Conservation (phyloP, 2,113 vertebrate species). For the Tetraodon nigroviridis region DNA sequence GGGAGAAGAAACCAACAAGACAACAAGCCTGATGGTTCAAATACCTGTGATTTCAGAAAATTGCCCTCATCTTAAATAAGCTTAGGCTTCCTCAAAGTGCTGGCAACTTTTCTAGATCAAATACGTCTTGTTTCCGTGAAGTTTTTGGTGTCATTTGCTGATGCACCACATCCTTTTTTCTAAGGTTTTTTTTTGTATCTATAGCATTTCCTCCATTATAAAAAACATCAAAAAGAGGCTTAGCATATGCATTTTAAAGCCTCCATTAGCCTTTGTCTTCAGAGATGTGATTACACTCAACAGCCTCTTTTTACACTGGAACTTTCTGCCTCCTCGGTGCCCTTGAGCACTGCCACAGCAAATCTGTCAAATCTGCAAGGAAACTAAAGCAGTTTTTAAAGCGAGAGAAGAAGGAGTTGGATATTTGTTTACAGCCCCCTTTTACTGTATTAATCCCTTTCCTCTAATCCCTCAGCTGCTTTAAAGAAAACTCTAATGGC, state of each 20-base stretch:
- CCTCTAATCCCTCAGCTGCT: slow-evolving; percentile 61
- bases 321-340: slow-evolving; percentile 12
- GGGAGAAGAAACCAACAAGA: no score
- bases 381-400: slow-evolving; percentile 33
- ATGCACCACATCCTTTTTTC: no score
- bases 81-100: no score
- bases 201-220: no score
- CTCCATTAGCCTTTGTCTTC: slow-evolving; percentile 28
- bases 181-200: no score
- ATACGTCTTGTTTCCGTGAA: no score
- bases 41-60: no score
- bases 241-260: slow-evolving; percentile 21
- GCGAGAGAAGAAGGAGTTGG: slow-evolving; percentile 22
- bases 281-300: slow-evolving; percentile 4
- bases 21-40: no score
- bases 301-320: slow-evolving; percentile 27
- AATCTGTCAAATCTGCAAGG: slow-evolving; percentile 32
- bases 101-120: no score
- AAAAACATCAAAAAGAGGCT: neutral
- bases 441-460: slow-evolving; percentile 62
- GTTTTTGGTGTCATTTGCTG: no score
- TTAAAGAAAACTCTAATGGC: slow-evolving; percentile 63
- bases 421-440: slow-evolving; percentile 52
- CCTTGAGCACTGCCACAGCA: slow-evolving; percentile 21
- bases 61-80: no score